Conservation (phyloP, 1,140 invertebrate genomes). For the Penaeus chinensis region DNA sequence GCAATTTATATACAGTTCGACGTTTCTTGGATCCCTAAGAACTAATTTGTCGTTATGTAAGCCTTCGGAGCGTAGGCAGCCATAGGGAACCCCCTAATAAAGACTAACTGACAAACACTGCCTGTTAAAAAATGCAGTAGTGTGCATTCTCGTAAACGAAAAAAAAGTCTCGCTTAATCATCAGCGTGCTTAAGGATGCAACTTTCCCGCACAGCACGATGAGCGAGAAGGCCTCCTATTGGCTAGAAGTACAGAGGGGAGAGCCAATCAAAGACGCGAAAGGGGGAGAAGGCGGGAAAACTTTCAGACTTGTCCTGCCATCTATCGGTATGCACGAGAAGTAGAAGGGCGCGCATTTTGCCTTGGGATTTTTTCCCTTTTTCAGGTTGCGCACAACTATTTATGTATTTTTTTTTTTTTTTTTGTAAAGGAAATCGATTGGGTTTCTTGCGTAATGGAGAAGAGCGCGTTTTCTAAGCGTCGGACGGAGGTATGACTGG, state of each 20-base stretch:
- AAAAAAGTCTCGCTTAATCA: slow-evolving; percentile 34
- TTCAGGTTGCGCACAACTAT: slow-evolving; percentile 9
- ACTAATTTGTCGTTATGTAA: too few species aligned
- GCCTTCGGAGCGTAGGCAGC: neutral
- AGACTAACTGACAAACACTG: neutral
- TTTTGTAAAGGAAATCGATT: neutral
- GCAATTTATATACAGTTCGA: too few species aligned
- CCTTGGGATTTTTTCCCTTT: slow-evolving; percentile 1
- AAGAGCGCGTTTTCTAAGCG: neutral
- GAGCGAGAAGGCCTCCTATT: slow-evolving; percentile 40
- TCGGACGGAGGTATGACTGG: neutral
- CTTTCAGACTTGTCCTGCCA: slow-evolving; percentile 56
- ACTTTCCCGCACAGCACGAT: slow-evolving; percentile 28
- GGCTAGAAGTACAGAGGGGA: slow-evolving; percentile 42
- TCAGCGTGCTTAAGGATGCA: slow-evolving; percentile 45
- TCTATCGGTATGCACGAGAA: slow-evolving; percentile 45
- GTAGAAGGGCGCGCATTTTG: slow-evolving; percentile 22
- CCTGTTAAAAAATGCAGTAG: slow-evolving; percentile 21
- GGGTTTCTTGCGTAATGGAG: neutral
- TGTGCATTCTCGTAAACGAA: slow-evolving; percentile 18
- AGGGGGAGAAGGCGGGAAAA: slow-evolving; percentile 38
- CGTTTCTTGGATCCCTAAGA: too few species aligned
- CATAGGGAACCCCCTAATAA: neutral
- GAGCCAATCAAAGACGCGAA: slow-evolving; percentile 52
- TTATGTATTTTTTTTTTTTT: neutral